Base-by-base conservation (phyloP, 1,140 invertebrate species). In the Psilanteris sp. region DNA sequence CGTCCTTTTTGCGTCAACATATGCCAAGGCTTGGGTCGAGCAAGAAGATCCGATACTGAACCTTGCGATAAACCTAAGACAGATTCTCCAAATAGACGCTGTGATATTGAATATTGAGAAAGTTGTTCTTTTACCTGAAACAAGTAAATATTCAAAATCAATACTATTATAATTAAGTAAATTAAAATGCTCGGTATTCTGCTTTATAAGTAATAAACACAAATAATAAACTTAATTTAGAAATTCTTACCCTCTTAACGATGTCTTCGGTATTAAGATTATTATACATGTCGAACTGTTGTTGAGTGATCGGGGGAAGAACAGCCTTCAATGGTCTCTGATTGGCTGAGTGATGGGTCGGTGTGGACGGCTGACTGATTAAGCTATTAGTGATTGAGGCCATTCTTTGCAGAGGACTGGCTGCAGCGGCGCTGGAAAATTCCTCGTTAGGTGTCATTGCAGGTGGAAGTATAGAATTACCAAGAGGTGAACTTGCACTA, bases 241-340 rank as follows among this genome's bases (percentile, higher is more conserved):
- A n/a, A n/a, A n/a, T n/a, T n/a, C n/a, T n/a, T 84, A 93, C 96
- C 89, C 96, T 95, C 77, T 97, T 95, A 14, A 99, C 98, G 71
- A 99, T 97, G 70, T 99, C 97, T 89, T 99, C 98, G 0, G 98
- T 99, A 84, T 99, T 98, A 32, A 99, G 91, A 86, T 97, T 97
- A 83, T 98, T 96, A 90, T 98, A 99, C 85, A 97, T 93, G 88
- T 99, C 98, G 87, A 99, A 99, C 84, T 99, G 97, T 82, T 99
- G 97, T 83, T 99, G 98, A 0, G 97, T 99, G 61, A 99, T 99
- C 0, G 98, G 98, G 11, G 97, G 97, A 78, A 99, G 91, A 8
- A 99, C 97, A 5, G 97, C 96, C 89, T 97, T 97, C 55, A 98
- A 91, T 7, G 97, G 97, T 64, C 97, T 90, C 79, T 96, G 95